Base-by-base conservation (phyloP, 2,888 invertebrate genomes). In the Hermodice carunculata region DNA sequence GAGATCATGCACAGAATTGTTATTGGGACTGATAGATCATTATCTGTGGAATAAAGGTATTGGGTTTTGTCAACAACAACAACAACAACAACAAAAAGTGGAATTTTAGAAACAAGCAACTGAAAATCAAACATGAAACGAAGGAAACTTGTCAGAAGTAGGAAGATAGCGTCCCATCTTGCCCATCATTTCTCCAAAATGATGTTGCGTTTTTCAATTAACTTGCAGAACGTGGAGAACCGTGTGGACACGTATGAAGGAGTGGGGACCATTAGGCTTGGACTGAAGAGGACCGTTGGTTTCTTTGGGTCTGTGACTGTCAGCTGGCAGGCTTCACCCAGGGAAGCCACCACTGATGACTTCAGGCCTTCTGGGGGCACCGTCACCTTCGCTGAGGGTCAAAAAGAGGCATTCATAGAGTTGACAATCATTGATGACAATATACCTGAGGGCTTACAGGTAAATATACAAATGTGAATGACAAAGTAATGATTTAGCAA, bases 171-270 rank as follows among this genome's bases (percentile, higher is more conserved):
- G n/a, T n/a, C n/a, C n/a, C n/a, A n/a, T n/a, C n/a, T n/a, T n/a
- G n/a, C n/a, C n/a, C n/a, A n/a, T n/a, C n/a, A n/a, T n/a, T n/a
- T n/a, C n/a, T n/a, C n/a, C n/a, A n/a, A n/a, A n/a, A n/a, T n/a
- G n/a, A n/a, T n/a, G n/a, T n/a, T n/a, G n/a, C n/a, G n/a, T n/a
- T n/a, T n/a, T n/a, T n/a, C n/a, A n/a, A n/a, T n/a, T n/a, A n/a
- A n/a, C 6, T 34, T 22, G 26, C 72, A 84, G 84, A 84, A 81
- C 64, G 73, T 74, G 24, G 81, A 84, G 37, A 81, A 81, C 8
- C 76, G 82, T 3, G 67, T 84, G 19, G 83, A 84, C 68, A 75
- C 77, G 3, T 80, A 81, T 76, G 83, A 84, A 63, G 80, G 79
- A 44, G 74, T 71, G 64, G 79, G 78, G 1, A 64, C 61, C 28